A percentile compares a stretch with the other conserved stretches of the same genome.
phyloP scores from a whole-genome alignment of 2,797 vertebrate genomes.

The Pachyuromys duprasi region DNA sequence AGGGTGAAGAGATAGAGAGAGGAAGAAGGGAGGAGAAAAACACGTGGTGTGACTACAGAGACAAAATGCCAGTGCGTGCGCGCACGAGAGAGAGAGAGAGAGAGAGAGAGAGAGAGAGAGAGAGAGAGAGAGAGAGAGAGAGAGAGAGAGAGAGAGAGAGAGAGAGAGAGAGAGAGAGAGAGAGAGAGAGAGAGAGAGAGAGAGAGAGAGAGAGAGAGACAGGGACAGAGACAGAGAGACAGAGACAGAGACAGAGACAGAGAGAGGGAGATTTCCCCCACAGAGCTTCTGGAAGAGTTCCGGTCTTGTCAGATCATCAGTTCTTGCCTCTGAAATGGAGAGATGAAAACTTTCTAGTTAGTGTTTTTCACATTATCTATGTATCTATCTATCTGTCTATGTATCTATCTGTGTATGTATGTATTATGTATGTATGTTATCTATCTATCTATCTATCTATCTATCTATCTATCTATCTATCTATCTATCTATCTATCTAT shows the following conservation, averaged over 20 bases:
- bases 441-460: too few species aligned
- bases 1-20: neutral
- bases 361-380: neutral
- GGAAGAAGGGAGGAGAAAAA: neutral
- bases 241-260: too few species aligned
- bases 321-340: neutral
- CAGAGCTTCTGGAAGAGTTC: neutral
- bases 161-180: too few species aligned
- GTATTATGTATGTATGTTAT: too few species aligned
- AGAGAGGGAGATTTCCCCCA: neutral
- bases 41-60: neutral
- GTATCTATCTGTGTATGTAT: too few species aligned
- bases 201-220: too few species aligned
- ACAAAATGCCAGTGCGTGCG: neutral
- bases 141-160: neutral
- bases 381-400: too few species aligned
- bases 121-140: neutral
- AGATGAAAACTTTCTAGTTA: neutral
- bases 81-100: too few species aligned
- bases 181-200: neutral
- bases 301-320: neutral
- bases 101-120: too few species aligned
- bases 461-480: too few species aligned
- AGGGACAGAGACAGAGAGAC: too few species aligned
- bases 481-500: too few species aligned